Percentiles rank a stretch among this genome's conserved stretches.
phyloP scores from a whole-genome alignment of 2,797 vertebrate species.

The Epinephelus coioides region DNA sequence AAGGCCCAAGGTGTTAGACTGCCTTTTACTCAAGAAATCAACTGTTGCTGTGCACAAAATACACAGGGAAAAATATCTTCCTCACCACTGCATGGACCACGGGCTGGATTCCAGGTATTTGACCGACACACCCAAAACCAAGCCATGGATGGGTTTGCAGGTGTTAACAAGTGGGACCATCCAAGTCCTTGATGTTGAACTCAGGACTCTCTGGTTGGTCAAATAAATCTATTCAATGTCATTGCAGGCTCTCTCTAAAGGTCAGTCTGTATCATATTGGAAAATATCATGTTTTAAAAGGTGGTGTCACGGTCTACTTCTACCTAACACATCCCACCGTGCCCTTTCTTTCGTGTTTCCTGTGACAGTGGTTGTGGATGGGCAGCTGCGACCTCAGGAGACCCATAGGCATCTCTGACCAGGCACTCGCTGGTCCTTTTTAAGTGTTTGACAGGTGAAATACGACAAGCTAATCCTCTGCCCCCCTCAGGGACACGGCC shows the following conservation, averaged over 20 bases:
- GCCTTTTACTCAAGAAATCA: background rate
- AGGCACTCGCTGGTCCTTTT: constrained; percentile 57
- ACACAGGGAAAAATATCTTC: too few relatives aligned
- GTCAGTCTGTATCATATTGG: constrained; percentile 8
- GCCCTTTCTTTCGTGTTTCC: constrained; percentile 19
- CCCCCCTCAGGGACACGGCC: constrained; percentile 68
- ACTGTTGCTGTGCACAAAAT: too few relatives aligned
- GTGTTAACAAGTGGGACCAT: background rate
- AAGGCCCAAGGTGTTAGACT: background rate
- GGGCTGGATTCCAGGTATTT: background rate
- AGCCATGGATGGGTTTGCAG: background rate
- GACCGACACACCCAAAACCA: background rate
- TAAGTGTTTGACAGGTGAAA: constrained; percentile 82
- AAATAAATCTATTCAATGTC: background rate
- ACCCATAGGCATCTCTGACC: constrained; percentile 36
- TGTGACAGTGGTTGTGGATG: constrained; percentile 41
- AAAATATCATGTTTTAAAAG: constrained; percentile 33
- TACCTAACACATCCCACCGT: background rate
- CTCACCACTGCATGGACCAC: background rate
- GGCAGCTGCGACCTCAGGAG: constrained; percentile 71
- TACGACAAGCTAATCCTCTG: constrained; percentile 78
- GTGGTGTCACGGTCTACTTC: background rate
- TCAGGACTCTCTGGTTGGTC: too few relatives aligned
- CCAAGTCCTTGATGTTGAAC: too few relatives aligned
- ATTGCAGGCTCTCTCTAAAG: constrained; percentile 1